Conservation (phyloP, 1,140 invertebrate species). For the Dryas iulia region DNA sequence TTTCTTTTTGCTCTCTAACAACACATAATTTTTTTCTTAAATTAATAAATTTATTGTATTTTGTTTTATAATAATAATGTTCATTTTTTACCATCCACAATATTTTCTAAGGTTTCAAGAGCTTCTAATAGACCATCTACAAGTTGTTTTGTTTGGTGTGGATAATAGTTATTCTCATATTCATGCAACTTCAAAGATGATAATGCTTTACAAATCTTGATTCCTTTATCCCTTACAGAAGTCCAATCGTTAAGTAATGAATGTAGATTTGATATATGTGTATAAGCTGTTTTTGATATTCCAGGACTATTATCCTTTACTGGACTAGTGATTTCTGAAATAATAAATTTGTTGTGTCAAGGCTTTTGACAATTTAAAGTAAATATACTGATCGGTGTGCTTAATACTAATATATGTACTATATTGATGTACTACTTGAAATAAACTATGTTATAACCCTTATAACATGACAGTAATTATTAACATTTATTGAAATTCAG, state of each 20-base stretch:
- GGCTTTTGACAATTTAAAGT: too few relatives aligned
- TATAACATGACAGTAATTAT: too few relatives aligned
- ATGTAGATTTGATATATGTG: slow-evolving; percentile 57
- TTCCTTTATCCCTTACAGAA: slow-evolving; percentile 51
- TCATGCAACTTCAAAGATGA: slow-evolving; percentile 61
- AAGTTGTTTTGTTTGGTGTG: slow-evolving; percentile 49
- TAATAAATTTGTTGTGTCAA: slow-evolving; percentile 8
- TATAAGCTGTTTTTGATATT: slow-evolving; percentile 58
- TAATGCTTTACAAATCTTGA: slow-evolving; percentile 55
- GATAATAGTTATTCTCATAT: slow-evolving; percentile 59
- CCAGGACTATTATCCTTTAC: slow-evolving; percentile 49
- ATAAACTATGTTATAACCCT: too few relatives aligned
- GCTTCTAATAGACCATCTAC: slow-evolving; percentile 52
- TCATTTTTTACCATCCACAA: slow-evolving; percentile 51
- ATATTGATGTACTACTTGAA: too few relatives aligned
- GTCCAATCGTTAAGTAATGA: slow-evolving; percentile 52
- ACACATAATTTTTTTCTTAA: too few relatives aligned
- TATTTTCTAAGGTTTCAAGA: slow-evolving; percentile 45
- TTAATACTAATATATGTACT: too few relatives aligned
- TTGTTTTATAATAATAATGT: neutral
- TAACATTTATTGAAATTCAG: neutral
- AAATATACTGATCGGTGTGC: too few relatives aligned
- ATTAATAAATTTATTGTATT: too few relatives aligned
- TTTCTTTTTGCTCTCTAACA: too few relatives aligned
- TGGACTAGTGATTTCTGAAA: slow-evolving; percentile 56